Evolutionary conservation across 2,113 vertebrate genomes (phyloP).

Genomic region (Percopsis transmontana): DNA sequence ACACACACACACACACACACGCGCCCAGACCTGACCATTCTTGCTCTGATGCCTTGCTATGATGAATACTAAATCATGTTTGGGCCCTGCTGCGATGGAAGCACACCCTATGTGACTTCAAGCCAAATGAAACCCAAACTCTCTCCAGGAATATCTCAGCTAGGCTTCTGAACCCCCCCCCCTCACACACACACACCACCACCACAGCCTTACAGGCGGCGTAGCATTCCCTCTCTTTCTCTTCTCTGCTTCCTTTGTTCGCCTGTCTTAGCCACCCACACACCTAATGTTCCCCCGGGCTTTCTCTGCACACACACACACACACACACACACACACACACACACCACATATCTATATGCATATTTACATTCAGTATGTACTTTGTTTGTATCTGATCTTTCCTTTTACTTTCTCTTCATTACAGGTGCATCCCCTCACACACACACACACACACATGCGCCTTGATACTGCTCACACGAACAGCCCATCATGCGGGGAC

Average conservation of each 20-base stretch:
- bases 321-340: conserved; percentile 34
- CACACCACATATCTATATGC: conserved; percentile 12
- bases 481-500: conserved; percentile 51
- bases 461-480: conserved; percentile 40
- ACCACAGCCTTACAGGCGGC: conserved; percentile 59
- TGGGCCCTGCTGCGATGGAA: conserved; percentile 39
- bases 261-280: conserved; percentile 77
- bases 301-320: conserved; percentile 64
- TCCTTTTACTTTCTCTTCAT: no score
- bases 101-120: conserved; percentile 48
- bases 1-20: not conserved
- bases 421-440: no score
- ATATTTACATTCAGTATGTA: conserved; percentile 55
- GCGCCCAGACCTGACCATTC: conserved; percentile 6
- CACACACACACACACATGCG: not conserved
- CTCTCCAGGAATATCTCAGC: conserved; percentile 68
- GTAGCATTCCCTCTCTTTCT: conserved; percentile 58
- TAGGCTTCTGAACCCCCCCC: conserved; percentile 63
- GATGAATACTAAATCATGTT: conserved; percentile 55
- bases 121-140: conserved; percentile 62
- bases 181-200: conserved; percentile 28
- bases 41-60: not conserved
- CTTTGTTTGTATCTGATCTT: conserved; percentile 31
- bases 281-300: conserved; percentile 75
- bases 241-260: conserved; percentile 77